Conservation (phyloP, 2,888 invertebrate species). For the Erebia epiphron region DNA sequence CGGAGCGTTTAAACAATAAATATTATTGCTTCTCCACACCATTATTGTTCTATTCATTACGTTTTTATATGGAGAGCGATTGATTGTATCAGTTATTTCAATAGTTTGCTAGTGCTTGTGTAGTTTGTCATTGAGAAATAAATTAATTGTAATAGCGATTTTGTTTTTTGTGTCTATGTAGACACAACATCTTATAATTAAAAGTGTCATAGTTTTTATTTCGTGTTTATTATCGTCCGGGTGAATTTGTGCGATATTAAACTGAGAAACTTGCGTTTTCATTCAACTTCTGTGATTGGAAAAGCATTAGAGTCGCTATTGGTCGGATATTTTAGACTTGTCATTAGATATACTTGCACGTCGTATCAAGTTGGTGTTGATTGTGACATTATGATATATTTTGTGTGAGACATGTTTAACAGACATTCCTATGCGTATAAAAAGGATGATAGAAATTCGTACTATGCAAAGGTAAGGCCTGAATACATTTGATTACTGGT, state of each 20-base stretch:
- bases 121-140: no score
- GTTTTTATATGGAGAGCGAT: background rate
- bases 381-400: background rate
- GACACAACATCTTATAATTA: no score
- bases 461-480: conserved; percentile 40
- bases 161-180: background rate
- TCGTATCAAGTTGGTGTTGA: background rate
- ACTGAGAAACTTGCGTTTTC: no score
- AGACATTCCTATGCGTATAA: conserved; percentile 33
- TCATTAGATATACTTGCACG: no score
- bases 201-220: no score
- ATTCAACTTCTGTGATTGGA: background rate
- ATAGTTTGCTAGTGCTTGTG: background rate
- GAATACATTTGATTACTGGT: background rate
- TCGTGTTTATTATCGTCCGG: no score
- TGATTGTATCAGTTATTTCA: conserved; percentile 10
- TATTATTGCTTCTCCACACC: conserved; percentile 27
- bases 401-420: conserved; percentile 38
- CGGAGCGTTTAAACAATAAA: conserved; percentile 40
- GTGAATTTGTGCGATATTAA: no score
- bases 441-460: conserved; percentile 36
- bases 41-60: conserved; percentile 29
- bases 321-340: background rate
- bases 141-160: background rate
- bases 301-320: background rate